These are phyloP conservation scores for Drosophila trichaetosa DNA, from an alignment of 2,888 invertebrate genomes.

Conservation along the genomic window DNA sequence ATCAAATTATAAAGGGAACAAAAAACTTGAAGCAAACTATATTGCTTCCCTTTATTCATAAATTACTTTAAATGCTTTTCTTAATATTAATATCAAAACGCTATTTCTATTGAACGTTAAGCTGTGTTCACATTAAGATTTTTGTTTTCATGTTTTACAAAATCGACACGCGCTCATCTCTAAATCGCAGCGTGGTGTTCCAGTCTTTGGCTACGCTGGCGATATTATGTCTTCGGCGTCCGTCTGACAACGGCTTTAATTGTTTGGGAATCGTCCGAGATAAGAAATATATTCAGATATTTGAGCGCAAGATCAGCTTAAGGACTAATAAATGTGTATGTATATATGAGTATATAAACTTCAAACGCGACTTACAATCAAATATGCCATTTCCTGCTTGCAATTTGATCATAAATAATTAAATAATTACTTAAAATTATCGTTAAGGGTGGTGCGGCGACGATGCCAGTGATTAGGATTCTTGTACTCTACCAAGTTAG, in stretches of 20 bases:
- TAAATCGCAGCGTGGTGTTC: conserved; percentile 8
- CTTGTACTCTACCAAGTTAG: conserved; percentile 36
- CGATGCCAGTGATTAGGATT: conserved; percentile 61
- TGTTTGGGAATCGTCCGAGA: conserved; percentile 29
- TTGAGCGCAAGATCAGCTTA: conserved; percentile 15
- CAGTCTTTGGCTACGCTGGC: conserved; percentile 63
- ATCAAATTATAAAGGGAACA: too few relatives aligned
- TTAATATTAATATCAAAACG: not conserved
- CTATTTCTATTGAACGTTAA: not conserved
- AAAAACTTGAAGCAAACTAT: not conserved
- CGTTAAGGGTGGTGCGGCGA: conserved; percentile 35
- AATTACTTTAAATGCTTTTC: not conserved
- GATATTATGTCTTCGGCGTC: conserved; percentile 70
- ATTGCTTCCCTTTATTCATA: not conserved
- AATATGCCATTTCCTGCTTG: conserved; percentile 21
- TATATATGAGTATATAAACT: not conserved
- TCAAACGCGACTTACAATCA: conserved; percentile 13
- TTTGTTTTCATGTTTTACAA: not conserved
- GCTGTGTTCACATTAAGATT: not conserved
- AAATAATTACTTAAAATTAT: conserved; percentile 19
- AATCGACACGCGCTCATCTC: conserved; percentile 5
- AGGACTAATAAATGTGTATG: not conserved
- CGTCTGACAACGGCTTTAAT: conserved; percentile 66
- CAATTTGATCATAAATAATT: not conserved
- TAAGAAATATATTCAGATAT: conserved; percentile 39